Evolutionary conservation across 2,113 vertebrate species (phyloP).

Genomic region (Trichechus manatus): DNA sequence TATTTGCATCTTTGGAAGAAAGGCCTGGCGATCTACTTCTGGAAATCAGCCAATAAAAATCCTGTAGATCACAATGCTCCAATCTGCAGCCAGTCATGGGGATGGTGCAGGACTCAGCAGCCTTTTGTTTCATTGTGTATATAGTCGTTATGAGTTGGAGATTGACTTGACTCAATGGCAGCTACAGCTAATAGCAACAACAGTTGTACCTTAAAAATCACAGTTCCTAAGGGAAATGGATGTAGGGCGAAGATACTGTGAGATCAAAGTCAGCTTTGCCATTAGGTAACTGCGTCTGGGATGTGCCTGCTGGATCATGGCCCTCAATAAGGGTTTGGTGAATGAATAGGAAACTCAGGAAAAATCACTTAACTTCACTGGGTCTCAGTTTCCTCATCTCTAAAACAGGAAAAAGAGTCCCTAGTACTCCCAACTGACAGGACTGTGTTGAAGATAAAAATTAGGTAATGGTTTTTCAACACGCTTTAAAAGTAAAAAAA

Average conservation of each 20-base stretch:
- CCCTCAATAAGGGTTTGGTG: background rate
- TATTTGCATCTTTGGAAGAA: background rate
- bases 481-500: constrained; percentile 50
- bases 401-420: background rate
- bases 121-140: too few species aligned
- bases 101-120: too few species aligned
- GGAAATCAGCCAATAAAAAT: background rate
- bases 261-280: background rate
- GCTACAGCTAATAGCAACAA: background rate
- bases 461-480: constrained; percentile 22
- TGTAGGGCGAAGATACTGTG: background rate
- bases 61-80: too few species aligned
- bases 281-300: background rate
- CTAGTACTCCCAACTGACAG: background rate
- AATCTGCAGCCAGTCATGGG: too few species aligned
- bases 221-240: background rate
- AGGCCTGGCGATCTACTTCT: background rate
- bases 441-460: constrained; percentile 9
- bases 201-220: background rate
- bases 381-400: background rate
- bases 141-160: too few species aligned
- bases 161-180: background rate
- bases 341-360: background rate
- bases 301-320: background rate
- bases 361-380: background rate